Percentiles rank a stretch among this genome's conserved stretches.
These are phyloP conservation scores for Petrophora chlorosata DNA, from an alignment of 2,888 invertebrate species.

Conservation along the genomic window DNA sequence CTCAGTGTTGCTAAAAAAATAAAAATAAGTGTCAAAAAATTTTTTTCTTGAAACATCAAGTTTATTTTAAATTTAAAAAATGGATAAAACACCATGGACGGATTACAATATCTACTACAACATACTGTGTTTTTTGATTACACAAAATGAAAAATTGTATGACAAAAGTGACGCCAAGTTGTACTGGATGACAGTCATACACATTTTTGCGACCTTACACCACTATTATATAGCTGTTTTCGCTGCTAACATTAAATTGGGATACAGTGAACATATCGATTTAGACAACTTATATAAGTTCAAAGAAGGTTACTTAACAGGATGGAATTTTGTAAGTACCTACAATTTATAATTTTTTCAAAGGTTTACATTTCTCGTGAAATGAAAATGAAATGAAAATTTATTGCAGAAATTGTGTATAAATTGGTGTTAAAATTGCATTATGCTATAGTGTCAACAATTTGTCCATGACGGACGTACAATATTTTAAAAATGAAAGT, in stretches of 20 bases:
- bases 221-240: constrained; percentile 51
- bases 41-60: neutral
- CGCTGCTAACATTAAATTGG: constrained; percentile 47
- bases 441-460: too few species aligned
- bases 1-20: too few species aligned
- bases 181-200: constrained; percentile 70
- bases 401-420: too few species aligned
- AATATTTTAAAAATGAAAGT: too few species aligned
- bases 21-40: too few species aligned
- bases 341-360: too few species aligned
- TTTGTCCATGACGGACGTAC: too few species aligned
- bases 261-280: constrained; percentile 35
- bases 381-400: too few species aligned
- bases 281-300: constrained; percentile 55
- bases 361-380: too few species aligned
- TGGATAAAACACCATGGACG: constrained; percentile 62
- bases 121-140: constrained; percentile 67
- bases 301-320: constrained; percentile 58
- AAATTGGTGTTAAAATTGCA: too few species aligned
- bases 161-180: constrained; percentile 64
- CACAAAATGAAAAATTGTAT: constrained; percentile 71
- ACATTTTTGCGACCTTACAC: constrained; percentile 53
- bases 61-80: constrained; percentile 32
- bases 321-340: constrained; percentile 75
- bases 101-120: constrained; percentile 70